These are phyloP conservation scores for Bradypodion ventrale DNA, from an alignment of 2,797 vertebrate genomes.

Conservation along the genomic window DNA sequence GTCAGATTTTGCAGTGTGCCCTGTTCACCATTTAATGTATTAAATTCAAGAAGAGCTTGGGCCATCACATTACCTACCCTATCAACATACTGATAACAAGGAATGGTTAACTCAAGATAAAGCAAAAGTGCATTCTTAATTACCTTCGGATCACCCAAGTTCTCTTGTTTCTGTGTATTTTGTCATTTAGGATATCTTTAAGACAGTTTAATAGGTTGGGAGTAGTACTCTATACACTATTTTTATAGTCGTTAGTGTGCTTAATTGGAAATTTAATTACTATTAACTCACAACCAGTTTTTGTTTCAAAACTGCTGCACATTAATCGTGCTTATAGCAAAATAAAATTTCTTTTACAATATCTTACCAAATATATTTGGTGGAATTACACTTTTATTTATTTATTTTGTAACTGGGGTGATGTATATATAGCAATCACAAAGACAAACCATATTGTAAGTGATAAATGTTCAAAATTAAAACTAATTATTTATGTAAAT, in stretches of 20 bases:
- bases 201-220: constrained; percentile 3
- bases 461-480: background rate
- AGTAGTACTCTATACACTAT: background rate
- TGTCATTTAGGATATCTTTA: background rate
- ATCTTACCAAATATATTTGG: background rate
- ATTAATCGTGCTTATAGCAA: background rate
- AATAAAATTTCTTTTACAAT: background rate
- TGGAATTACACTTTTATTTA: background rate
- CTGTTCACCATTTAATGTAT: constrained; percentile 94
- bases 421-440: background rate
- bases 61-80: constrained; percentile 56
- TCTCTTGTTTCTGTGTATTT: background rate
- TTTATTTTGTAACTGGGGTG: background rate
- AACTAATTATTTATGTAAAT: background rate
- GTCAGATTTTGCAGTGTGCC: constrained; percentile 91
- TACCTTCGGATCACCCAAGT: background rate
- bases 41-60: constrained; percentile 81
- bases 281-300: constrained; percentile 4
- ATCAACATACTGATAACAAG: constrained; percentile 13
- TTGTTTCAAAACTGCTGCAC: background rate
- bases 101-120: constrained; percentile 6
- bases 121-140: constrained; percentile 6
- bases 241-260: constrained; percentile 2
- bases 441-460: background rate
- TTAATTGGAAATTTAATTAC: constrained; percentile 11